Evolutionary conservation across 2,113 vertebrate genomes (phyloP).

Genomic region (Nerophis lumbriciformis): DNA sequence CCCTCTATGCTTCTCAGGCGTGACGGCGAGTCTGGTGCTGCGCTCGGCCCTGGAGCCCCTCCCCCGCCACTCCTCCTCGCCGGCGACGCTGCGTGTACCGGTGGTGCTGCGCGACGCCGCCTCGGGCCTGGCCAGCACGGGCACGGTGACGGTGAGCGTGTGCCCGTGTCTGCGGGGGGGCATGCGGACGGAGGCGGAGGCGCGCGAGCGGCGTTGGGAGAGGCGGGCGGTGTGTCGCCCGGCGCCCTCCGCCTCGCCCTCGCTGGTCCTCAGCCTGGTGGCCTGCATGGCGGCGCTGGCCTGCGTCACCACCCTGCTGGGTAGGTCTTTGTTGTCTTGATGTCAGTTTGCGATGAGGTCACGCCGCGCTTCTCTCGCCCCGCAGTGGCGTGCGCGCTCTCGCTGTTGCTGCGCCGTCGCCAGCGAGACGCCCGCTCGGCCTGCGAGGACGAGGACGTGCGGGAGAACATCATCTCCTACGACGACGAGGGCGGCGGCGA

Average conservation of each 20-base stretch:
- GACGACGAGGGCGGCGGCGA: slow-evolving; percentile 87
- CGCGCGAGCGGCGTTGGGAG: slow-evolving; percentile 63
- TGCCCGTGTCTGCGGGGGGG: slow-evolving; percentile 79
- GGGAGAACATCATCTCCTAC: slow-evolving; percentile 80
- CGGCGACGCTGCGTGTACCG: slow-evolving; percentile 73
- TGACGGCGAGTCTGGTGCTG: slow-evolving; percentile 72
- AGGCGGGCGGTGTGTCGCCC: slow-evolving; percentile 62
- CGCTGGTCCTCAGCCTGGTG: slow-evolving; percentile 78
- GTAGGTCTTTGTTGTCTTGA: slow-evolving; percentile 54
- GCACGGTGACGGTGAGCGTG: slow-evolving; percentile 81
- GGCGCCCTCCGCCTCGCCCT: slow-evolving; percentile 60
- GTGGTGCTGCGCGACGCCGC: slow-evolving; percentile 79
- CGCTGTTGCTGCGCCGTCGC: slow-evolving; percentile 67
- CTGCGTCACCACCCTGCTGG: slow-evolving; percentile 78
- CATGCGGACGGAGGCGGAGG: slow-evolving; percentile 67
- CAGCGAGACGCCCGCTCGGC: slow-evolving; percentile 68
- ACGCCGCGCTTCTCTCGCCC: slow-evolving; percentile 33
- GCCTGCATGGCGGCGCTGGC: slow-evolving; percentile 80
- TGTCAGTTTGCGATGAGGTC: slow-evolving; percentile 29
- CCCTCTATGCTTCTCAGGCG: slow-evolving; percentile 47
- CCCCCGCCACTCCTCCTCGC: slow-evolving; percentile 45
- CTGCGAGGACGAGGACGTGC: slow-evolving; percentile 72
- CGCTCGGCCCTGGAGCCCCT: slow-evolving; percentile 62
- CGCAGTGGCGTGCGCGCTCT: slow-evolving; percentile 69
- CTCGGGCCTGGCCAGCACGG: slow-evolving; percentile 78